Base-by-base conservation (phyloP, 1,140 invertebrate species). In the Danaus plexippus region DNA sequence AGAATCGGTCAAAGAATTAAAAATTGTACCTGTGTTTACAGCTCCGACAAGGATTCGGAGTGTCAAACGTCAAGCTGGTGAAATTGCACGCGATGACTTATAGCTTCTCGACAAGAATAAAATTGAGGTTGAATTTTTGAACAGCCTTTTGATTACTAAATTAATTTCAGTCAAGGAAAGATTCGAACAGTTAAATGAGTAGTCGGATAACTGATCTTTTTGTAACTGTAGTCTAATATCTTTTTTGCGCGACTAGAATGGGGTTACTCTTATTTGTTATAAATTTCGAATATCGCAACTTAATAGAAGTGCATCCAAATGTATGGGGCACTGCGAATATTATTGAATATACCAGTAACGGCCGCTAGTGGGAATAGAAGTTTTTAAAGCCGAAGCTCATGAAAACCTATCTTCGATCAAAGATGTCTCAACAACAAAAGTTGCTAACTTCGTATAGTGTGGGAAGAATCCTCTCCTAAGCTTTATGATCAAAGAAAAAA, bases 361-460 rank as follows among this genome's bases (percentile, higher is more conserved):
- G 58, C 63, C 57, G 66, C 64, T 60, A 63, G 60, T 50, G 67
- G 60, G 9, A 58, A 72, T 13, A 51, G 56, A 42, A 64, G 60
- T 58, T 68, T 65, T 68, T 61, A 22, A 66, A 68, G 52, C 59
- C 68, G 10, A 76, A 75, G 63, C 64, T 76, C 43, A 73, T 72
- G 47, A 78, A 78, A 73, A 73, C 15, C 15, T 15, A 15, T 15
- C 15, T 15, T 61, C 43, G 74, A 73, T 74, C 61, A 43, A 65
- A 64, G 60, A 77, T 75, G 52, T 61, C 52, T 52, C 69, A 80
- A 50, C n/a, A n/a, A n/a, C n/a, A n/a, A n/a, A n/a, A n/a, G n/a
- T n/a, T n/a, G n/a, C n/a, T n/a, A n/a, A n/a, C n/a, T n/a, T n/a
- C n/a, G n/a, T n/a, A n/a, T n/a, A n/a, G n/a, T n/a, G n/a, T n/a